Base-by-base conservation (phyloP, 2,113 vertebrate species). In the Rhodinocichla rosea region DNA sequence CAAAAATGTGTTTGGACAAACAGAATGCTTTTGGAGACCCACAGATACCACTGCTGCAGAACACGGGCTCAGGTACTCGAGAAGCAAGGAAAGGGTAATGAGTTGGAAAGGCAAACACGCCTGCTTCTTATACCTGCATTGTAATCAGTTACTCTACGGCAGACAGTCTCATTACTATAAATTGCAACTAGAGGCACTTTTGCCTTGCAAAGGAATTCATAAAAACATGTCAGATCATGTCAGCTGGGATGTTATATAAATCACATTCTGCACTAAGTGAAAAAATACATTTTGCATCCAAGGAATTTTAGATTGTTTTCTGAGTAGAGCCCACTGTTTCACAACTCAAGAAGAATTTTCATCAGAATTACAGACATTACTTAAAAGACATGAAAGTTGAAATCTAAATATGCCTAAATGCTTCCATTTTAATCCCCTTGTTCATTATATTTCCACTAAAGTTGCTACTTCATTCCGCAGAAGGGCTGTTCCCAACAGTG, bases 151-250 rank as follows among this genome's bases (percentile, higher is more conserved):
- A 93, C 90, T 95, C 85, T 82, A 79, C 26, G 93, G 88, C 57
- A 96, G 83, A 93, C 86, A 96, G 88, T 89, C 83, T 96, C 93
- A 97, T 96, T 94, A 95, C 93, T 96, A 95, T 93, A 95, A 96
- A 96, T 89, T 95, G 90, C 92, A 95, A 94, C 94, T 94, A 91
- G 73, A 97, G 94, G 82, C 94, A 94, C 71, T 97, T 97, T 89
- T 95, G 92, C 93, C 93, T 97, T 84, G 79, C 83, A 83, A 96
- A 95, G 88, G 94, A 97, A 97, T 96, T 95, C 87, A 88, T 93
- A 91, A 92, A 94, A 97, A 93, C 96, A 69, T 96, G 96, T 95
- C 87, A 96, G 90, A 92, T 97, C 96, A 96, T 88, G 95, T 95
- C 95, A 96, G 86, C 71, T 78, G 80, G 88, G 77, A 93, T 64